These are phyloP conservation scores for Tetragnatha montana DNA, from an alignment of 2,888 invertebrate species.

Conservation along the genomic window DNA sequence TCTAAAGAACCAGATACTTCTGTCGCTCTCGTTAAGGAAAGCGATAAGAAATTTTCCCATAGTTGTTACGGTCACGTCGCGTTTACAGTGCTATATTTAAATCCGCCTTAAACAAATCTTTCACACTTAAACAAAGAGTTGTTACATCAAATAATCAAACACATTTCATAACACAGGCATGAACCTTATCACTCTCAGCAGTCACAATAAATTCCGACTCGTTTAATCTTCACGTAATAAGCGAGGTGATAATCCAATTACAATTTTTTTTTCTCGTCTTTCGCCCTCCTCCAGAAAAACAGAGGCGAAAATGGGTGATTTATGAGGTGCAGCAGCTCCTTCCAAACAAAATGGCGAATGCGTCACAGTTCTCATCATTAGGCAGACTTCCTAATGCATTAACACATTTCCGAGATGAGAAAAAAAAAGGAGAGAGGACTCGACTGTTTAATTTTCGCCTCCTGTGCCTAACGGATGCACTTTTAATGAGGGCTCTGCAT, in stretches of 20 bases:
- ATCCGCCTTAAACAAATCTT: too few species aligned
- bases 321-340: not conserved
- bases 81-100: too few species aligned
- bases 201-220: not conserved
- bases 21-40: too few species aligned
- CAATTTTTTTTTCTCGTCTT: not conserved
- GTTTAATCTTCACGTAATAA: not conserved
- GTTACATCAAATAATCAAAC: too few species aligned
- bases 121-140: too few species aligned
- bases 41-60: too few species aligned
- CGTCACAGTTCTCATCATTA: not conserved
- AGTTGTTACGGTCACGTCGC: too few species aligned
- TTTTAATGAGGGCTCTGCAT: not conserved
- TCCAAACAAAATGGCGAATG: not conserved
- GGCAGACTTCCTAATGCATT: not conserved
- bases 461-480: not conserved
- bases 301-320: not conserved
- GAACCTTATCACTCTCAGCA: not conserved
- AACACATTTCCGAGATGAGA: not conserved
- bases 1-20: too few species aligned
- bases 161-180: too few species aligned
- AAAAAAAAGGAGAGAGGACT: not conserved
- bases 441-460: not conserved
- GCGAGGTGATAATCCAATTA: not conserved
- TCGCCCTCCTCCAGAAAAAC: not conserved